phyloP scores from a whole-genome alignment of 2,113 vertebrate genomes.

The Brienomyrus brachyistius region DNA sequence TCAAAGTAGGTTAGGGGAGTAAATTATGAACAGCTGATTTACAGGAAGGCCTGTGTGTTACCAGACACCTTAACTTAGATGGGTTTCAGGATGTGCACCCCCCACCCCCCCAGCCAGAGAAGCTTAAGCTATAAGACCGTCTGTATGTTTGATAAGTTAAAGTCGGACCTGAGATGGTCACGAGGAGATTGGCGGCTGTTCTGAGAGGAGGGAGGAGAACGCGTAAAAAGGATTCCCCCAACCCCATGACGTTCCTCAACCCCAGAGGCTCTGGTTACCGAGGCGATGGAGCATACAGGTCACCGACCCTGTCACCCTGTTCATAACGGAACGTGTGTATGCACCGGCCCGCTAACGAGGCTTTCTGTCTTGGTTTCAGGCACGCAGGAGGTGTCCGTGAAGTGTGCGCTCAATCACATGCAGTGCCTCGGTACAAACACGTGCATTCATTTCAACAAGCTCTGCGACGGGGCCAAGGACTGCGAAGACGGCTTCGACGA shows the following conservation, averaged over 20 bases:
- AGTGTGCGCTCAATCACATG: constrained; percentile 79
- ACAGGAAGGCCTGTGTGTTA: not conserved
- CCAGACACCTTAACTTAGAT: not conserved
- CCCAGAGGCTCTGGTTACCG: not conserved
- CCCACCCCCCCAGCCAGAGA: not conserved
- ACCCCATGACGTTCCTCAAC: no score
- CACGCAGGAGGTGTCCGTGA: constrained; percentile 66
- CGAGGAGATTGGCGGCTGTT: not conserved
- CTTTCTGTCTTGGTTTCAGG: constrained; percentile 58
- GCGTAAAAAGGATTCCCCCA: not conserved
- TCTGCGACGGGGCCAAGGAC: constrained; percentile 83
- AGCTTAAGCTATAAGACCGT: not conserved
- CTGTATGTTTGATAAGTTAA: not conserved
- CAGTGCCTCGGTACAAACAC: constrained; percentile 74
- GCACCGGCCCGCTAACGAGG: not conserved
- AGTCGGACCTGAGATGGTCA: no score
- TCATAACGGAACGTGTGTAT: not conserved
- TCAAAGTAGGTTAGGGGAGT: not conserved
- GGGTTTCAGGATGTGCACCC: not conserved
- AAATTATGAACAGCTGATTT: not conserved
- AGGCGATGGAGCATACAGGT: not conserved
- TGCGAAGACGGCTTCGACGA: constrained; percentile 86
- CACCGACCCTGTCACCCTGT: no score
- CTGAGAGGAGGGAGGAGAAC: not conserved
- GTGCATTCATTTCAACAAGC: constrained; percentile 87